Conservation (phyloP, 2,888 invertebrate species). For the Caenorhabditis sp. region DNA sequence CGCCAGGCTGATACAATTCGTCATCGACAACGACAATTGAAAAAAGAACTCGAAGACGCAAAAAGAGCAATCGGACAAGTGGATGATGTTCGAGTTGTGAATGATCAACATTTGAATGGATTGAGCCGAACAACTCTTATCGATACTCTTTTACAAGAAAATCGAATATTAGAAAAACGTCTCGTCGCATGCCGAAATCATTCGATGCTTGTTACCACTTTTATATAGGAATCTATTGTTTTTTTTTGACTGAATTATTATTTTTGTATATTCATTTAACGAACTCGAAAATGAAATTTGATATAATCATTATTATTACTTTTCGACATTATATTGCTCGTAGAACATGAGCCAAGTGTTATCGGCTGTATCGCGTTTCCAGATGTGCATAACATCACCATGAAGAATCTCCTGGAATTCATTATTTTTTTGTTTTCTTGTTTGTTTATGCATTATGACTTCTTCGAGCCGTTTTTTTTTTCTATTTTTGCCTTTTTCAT, state of each 20-base stretch:
- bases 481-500: too few relatives aligned
- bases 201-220: conserved; percentile 75
- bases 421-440: conserved; percentile 7
- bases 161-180: conserved; percentile 75
- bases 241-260: background rate
- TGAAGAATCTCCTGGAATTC: conserved; percentile 20
- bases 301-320: background rate
- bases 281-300: background rate
- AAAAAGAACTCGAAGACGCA: conserved; percentile 74
- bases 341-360: conserved; percentile 37
- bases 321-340: conserved; percentile 30
- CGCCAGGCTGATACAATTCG: conserved; percentile 46
- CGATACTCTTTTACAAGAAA: conserved; percentile 72
- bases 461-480: too few relatives aligned
- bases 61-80: conserved; percentile 73
- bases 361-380: conserved; percentile 19
- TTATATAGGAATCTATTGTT: conserved; percentile 59
- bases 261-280: background rate
- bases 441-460: too few relatives aligned
- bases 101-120: conserved; percentile 32
- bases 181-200: conserved; percentile 76
- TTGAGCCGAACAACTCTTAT: conserved; percentile 46
- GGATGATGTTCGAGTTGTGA: conserved; percentile 36
- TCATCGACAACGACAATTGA: conserved; percentile 70
- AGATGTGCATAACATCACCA: conserved; percentile 38